These are phyloP conservation scores for Pelobates cultripes DNA, from an alignment of 2,797 vertebrate species.

Conservation along the genomic window DNA sequence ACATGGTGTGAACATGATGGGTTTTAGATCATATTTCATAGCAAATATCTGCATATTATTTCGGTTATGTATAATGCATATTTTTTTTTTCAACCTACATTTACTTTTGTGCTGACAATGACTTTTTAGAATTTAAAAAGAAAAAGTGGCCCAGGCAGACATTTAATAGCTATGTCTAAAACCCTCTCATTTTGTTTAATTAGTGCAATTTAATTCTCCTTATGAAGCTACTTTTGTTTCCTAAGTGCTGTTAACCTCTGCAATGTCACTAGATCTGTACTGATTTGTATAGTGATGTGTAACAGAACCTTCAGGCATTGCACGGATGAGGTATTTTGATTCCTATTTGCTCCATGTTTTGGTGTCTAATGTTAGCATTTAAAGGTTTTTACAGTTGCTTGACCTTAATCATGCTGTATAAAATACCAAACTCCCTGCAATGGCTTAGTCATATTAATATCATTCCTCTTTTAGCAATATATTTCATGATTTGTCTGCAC, in stretches of 20 bases:
- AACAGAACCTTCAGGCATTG: neutral
- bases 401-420: constrained; percentile 18
- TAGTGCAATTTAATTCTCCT: constrained; percentile 7
- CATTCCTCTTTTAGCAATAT: constrained; percentile 2
- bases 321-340: constrained; percentile 14
- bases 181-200: neutral
- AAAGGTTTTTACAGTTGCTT: constrained; percentile 21
- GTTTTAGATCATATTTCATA: neutral
- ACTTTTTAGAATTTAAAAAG: neutral
- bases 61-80: neutral
- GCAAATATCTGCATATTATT: neutral
- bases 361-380: constrained; percentile 2
- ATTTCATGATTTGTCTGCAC: constrained; percentile 15
- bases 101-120: neutral
- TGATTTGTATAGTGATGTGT: neutral
- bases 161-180: constrained; percentile 6
- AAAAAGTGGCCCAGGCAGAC: neutral
- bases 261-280: neutral
- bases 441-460: constrained; percentile 13
- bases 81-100: neutral
- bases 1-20: neutral
- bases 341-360: constrained; percentile 8
- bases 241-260: constrained; percentile 7
- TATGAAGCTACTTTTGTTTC: neutral
- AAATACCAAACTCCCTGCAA: neutral